Evolutionary conservation across 2,113 vertebrate genomes (phyloP).

Genomic region (Mustelus asterias): DNA sequence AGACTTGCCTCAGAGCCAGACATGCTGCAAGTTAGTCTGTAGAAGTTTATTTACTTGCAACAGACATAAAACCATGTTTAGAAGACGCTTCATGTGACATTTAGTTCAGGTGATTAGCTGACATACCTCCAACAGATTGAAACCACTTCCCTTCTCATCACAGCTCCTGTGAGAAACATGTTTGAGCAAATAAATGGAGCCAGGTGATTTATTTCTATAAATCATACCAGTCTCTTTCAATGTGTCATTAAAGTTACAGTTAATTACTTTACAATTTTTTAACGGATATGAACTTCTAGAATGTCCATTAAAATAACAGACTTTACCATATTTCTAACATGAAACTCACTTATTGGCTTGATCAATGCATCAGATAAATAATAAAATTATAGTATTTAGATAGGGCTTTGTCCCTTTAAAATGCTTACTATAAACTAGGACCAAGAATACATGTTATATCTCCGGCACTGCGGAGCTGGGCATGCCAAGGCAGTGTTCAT

Average conservation of each 20-base stretch:
- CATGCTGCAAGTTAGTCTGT: background rate
- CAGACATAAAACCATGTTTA: background rate
- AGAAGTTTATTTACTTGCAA: background rate
- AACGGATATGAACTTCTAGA: background rate
- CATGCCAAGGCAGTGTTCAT: background rate
- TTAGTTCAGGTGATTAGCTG: conserved; percentile 9
- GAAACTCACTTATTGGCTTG: background rate
- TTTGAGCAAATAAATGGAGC: conserved; percentile 17
- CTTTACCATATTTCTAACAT: background rate
- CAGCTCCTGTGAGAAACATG: background rate
- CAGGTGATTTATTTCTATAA: background rate
- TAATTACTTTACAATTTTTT: background rate
- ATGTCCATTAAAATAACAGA: background rate
- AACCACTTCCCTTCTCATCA: background rate
- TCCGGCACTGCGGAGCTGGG: background rate
- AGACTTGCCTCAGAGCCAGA: conserved; percentile 38
- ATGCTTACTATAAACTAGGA: background rate
- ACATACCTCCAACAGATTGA: background rate
- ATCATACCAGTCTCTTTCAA: background rate
- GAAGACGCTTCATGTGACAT: conserved; percentile 12
- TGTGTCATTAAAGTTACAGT: background rate
- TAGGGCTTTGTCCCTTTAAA: background rate
- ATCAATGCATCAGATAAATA: background rate
- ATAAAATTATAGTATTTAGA: background rate
- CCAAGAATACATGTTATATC: background rate